Conservation (phyloP, 2,888 invertebrate species). For the Drosophila paracracens region DNA sequence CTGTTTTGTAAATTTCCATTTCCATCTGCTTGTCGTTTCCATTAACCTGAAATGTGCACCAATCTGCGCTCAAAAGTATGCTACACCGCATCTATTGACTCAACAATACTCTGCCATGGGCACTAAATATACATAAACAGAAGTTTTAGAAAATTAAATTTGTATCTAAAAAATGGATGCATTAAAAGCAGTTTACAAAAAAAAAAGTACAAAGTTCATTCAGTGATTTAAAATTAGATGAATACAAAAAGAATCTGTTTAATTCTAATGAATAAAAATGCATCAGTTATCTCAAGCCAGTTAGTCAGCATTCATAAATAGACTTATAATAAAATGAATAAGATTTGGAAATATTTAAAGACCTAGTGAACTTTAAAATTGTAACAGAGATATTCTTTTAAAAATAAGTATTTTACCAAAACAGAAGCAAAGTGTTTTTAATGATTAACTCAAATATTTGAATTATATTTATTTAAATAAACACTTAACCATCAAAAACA, state of each 20-base stretch:
- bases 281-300: background rate
- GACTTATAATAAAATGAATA: background rate
- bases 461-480: background rate
- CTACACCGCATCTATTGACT: slow-evolving; percentile 11
- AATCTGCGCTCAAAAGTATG: slow-evolving; percentile 38
- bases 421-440: background rate
- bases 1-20: slow-evolving; percentile 44
- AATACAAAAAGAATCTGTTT: background rate
- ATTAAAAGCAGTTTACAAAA: background rate
- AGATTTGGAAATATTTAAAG: background rate
- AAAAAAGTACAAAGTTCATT: background rate
- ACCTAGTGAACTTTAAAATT: background rate
- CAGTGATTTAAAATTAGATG: background rate
- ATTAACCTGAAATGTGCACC: slow-evolving; percentile 42
- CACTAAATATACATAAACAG: background rate
- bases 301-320: background rate
- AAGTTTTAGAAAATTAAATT: background rate
- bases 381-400: background rate
- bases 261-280: background rate
- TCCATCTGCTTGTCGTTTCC: slow-evolving; percentile 23
- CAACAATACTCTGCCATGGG: slow-evolving; percentile 5
- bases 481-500: background rate
- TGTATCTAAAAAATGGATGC: too few species aligned
- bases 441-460: background rate
- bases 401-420: background rate